Conservation (phyloP, 2,113 vertebrate species). For the Theristicus caerulescens region DNA sequence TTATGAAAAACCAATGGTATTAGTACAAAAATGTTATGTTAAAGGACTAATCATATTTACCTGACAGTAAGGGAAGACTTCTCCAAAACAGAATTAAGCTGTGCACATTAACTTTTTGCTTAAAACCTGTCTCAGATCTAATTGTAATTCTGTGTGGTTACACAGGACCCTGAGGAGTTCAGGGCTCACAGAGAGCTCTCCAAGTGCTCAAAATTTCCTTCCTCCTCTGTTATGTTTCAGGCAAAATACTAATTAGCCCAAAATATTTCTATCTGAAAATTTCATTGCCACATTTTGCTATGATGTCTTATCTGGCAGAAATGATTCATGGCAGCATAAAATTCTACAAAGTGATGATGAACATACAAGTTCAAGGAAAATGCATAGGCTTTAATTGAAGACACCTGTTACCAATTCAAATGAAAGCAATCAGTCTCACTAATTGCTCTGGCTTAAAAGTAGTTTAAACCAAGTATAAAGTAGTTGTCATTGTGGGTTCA, state of each 20-base stretch:
- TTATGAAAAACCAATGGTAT: not conserved
- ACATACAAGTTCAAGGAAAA: slow-evolving; percentile 5
- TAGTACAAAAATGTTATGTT: not conserved
- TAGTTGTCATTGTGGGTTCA: not conserved
- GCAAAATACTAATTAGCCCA: not conserved
- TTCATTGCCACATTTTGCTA: not conserved
- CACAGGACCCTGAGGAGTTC: not conserved
- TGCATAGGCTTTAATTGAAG: not conserved
- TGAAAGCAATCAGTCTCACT: slow-evolving; percentile 5
- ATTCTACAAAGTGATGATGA: not conserved
- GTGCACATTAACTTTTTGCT: not conserved
- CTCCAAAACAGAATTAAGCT: not conserved
- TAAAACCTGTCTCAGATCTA: not conserved
- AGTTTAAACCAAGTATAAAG: slow-evolving; percentile 21
- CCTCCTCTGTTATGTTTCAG: not conserved
- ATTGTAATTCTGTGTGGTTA: not conserved
- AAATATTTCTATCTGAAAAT: not conserved
- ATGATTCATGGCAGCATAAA: not conserved
- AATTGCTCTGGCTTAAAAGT: slow-evolving; percentile 25
- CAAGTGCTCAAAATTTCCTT: not conserved
- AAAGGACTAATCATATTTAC: not conserved
- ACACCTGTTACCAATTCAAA: slow-evolving; percentile 2
- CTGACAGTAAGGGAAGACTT: not conserved
- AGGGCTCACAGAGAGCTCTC: not conserved
- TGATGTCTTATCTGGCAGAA: not conserved